Evolutionary conservation across 1,140 invertebrate genomes (phyloP).

Genomic region (Euwallacea fornicatus): DNA sequence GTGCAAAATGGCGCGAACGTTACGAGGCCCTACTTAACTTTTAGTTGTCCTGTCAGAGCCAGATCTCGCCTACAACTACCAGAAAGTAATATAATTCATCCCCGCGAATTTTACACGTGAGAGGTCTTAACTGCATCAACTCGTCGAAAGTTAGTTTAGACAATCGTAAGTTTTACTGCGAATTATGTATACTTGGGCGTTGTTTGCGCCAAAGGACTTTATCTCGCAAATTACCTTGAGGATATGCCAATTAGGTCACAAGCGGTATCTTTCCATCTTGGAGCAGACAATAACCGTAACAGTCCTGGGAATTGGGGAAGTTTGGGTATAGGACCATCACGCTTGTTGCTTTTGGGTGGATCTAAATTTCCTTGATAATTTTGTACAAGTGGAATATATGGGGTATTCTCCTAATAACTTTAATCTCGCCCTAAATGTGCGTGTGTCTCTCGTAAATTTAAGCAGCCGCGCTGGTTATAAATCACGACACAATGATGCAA

Average conservation of each 20-base stretch:
- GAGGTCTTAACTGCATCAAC: conserved; percentile 17
- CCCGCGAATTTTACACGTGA: conserved; percentile 24
- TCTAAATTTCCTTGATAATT: too few species aligned
- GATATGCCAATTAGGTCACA: conserved; percentile 5
- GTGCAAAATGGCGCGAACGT: conserved; percentile 22
- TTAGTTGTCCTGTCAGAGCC: conserved; percentile 22
- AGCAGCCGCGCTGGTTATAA: too few species aligned
- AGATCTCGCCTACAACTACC: conserved; percentile 21
- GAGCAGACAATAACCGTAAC: neutral
- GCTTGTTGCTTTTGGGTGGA: too few species aligned
- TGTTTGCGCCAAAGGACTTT: conserved; percentile 6
- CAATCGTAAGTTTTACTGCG: conserved; percentile 25
- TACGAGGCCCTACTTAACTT: conserved; percentile 17
- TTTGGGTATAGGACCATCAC: too few species aligned
- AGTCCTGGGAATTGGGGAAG: too few species aligned
- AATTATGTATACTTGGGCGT: conserved; percentile 12
- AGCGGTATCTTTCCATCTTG: neutral
- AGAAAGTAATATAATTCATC: conserved; percentile 22
- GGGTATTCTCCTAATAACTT: too few species aligned
- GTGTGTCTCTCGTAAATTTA: too few species aligned
- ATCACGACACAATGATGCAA: too few species aligned
- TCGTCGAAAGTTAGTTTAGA: conserved; percentile 25
- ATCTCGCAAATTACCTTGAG: conserved; percentile 4
- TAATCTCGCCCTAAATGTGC: too few species aligned
- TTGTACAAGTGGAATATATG: too few species aligned